A percentile compares a stretch with the other conserved stretches of the same genome.
These are phyloP conservation scores for Drosophila neotestacea DNA, from an alignment of 2,888 invertebrate species.

Conservation along the genomic window DNA sequence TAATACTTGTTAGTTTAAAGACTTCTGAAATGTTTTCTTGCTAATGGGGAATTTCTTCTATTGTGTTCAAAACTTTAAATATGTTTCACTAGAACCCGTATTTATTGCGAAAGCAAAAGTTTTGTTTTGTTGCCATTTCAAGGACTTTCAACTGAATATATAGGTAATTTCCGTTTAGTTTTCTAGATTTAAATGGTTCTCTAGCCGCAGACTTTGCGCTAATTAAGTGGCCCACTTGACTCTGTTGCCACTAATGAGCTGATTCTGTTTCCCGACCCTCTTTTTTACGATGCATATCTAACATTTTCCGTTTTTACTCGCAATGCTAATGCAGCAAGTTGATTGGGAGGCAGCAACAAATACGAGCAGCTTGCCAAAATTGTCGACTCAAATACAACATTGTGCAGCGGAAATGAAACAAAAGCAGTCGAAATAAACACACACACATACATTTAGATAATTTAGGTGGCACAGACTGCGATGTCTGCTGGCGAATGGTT, in stretches of 20 bases:
- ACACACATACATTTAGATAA: slow-evolving; percentile 1
- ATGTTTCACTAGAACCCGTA: neutral
- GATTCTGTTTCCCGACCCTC: slow-evolving; percentile 13
- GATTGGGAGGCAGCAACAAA: slow-evolving; percentile 44
- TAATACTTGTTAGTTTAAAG: neutral
- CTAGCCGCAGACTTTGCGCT: slow-evolving; percentile 28
- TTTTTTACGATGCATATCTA: slow-evolving; percentile 46
- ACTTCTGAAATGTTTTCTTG: slow-evolving; percentile 3
- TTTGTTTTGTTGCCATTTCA: neutral
- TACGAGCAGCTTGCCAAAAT: slow-evolving; percentile 51
- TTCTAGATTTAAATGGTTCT: slow-evolving; percentile 4
- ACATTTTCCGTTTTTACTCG: slow-evolving; percentile 55
- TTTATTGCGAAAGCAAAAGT: neutral
- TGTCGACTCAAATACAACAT: slow-evolving; percentile 48
- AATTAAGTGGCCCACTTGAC: slow-evolving; percentile 62
- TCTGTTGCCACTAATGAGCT: slow-evolving; percentile 51
- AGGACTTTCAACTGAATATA: neutral
- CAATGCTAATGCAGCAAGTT: slow-evolving; percentile 69
- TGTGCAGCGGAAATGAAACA: slow-evolving; percentile 61
- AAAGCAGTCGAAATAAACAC: slow-evolving; percentile 45
- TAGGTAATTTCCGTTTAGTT: neutral
- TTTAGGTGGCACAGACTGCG: slow-evolving; percentile 3
- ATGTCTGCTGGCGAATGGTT: neutral
- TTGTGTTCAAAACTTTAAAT: slow-evolving; percentile 5
- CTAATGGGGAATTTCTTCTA: neutral